Percentiles rank a stretch among this genome's conserved stretches.
Conservation (phyloP, 1,140 invertebrate species). For the Belonocnema kinseyi region DNA sequence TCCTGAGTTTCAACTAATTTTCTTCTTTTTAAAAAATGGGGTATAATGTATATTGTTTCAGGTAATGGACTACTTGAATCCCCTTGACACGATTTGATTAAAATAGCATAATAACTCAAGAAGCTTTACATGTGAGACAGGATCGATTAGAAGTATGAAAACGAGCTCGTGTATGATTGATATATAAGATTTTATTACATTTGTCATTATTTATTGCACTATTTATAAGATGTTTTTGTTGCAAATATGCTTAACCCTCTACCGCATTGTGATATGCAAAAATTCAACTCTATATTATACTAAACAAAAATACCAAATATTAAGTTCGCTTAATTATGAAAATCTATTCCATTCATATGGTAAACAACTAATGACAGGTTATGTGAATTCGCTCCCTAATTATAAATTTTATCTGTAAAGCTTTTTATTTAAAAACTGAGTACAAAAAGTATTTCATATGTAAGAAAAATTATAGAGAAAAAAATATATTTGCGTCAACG, state of each 20-base stretch:
- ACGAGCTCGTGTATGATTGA: slow-evolving; percentile 61
- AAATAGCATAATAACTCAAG: slow-evolving; percentile 59
- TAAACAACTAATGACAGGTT: too few relatives aligned
- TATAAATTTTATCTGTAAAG: too few relatives aligned
- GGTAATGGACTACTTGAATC: slow-evolving; percentile 54
- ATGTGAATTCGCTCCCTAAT: too few relatives aligned
- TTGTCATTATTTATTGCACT: slow-evolving; percentile 60
- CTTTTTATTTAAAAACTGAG: too few relatives aligned
- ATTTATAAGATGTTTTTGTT: slow-evolving; percentile 51
- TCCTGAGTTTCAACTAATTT: background rate
- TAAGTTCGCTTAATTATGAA: too few relatives aligned
- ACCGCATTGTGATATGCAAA: slow-evolving; percentile 52
- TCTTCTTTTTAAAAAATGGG: too few relatives aligned
- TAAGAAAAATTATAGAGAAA: too few relatives aligned
- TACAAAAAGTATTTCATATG: too few relatives aligned
- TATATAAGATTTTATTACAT: slow-evolving; percentile 61
- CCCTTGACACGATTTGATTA: slow-evolving; percentile 54
- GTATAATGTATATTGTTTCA: slow-evolving; percentile 46
- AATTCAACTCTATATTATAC: slow-evolving; percentile 21
- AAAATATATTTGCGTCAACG: too few relatives aligned
- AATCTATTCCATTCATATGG: too few relatives aligned
- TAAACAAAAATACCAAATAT: too few relatives aligned
- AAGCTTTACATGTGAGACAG: slow-evolving; percentile 68
- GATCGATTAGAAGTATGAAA: slow-evolving; percentile 46
- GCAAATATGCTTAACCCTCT: slow-evolving; percentile 56